Base-by-base conservation (phyloP, 2,113 vertebrate genomes). In the Orthonyx spaldingii region DNA sequence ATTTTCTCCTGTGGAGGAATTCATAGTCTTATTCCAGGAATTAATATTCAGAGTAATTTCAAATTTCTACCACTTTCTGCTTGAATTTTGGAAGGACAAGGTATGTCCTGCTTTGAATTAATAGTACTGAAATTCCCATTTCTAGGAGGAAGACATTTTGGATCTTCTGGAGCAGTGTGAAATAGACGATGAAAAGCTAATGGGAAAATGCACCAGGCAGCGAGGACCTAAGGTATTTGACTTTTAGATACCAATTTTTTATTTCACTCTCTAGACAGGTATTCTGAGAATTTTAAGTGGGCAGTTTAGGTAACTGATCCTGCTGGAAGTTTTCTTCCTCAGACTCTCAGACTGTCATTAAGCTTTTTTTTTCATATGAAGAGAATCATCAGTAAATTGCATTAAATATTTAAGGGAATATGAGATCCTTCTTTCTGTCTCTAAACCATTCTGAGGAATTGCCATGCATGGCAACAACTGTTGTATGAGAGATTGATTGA, bases 151-250 rank as follows among this genome's bases (percentile, higher is more conserved):
- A 98, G 99, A 99, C 95, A 99, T 99, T 97, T 97, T 99, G 97
- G 99, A 99, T 96, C 98, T 99, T 95, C 95, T 99, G 96, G 99
- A 99, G 83, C 99, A 99, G 55, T 99, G 99, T 96, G 99, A 99
- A 97, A 98, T 99, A 97, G 99, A 99, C 60, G 99, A 99, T 66
- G 99, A 99, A 97, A 99, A 99, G 91, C 94, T 99, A 75, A 99
- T 98, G 98, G 99, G 99, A 84, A 99, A 99, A 97, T 97, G 98
- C 79, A 94, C 97, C 65, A 98, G 98, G 90, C 97, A 98, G 77
- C 98, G 98, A 97, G 99, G 99, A 94, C 98, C 98, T 39, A 98
- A 98, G 98, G 98, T 98, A 96, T 89, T 84, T 93, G 52, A 69
- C 44, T 85, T 87, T 23, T 52, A 52, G 41, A 44, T 70, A 60